These are phyloP conservation scores for Sepioteuthis lessoniana DNA, from an alignment of 2,888 invertebrate genomes.

Conservation along the genomic window DNA sequence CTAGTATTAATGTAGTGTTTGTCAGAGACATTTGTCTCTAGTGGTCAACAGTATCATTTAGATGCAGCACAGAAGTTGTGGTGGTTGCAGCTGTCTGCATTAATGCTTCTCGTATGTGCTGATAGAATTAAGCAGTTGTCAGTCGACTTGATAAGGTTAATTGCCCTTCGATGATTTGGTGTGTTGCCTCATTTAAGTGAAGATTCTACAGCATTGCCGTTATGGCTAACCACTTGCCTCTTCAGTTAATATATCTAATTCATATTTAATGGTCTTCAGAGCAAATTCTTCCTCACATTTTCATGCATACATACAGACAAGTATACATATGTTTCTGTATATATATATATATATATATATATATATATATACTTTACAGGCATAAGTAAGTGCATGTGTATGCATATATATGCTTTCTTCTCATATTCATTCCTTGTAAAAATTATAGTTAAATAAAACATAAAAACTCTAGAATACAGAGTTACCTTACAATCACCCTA, in stretches of 20 bases:
- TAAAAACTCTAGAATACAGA: no score
- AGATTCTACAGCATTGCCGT: not conserved
- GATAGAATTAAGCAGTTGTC: constrained; percentile 33
- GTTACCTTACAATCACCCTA: no score
- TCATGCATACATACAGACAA: not conserved
- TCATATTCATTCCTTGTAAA: no score
- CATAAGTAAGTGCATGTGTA: no score
- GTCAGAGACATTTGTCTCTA: not conserved
- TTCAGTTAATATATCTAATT: not conserved
- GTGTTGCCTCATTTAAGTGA: not conserved
- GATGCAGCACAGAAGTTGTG: not conserved
- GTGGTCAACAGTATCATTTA: not conserved
- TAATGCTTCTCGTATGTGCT: constrained; percentile 5
- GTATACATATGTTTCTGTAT: not conserved
- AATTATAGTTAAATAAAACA: no score
- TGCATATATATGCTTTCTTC: not conserved
- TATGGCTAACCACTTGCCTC: not conserved
- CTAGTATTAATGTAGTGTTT: not conserved
- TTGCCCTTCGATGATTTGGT: constrained; percentile 2
- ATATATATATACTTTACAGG: not conserved
- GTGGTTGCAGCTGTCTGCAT: not conserved
- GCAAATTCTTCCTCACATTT: not conserved
- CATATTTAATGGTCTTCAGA: not conserved
- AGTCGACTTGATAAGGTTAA: constrained; percentile 33
- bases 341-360: not conserved